Conservation (phyloP, 2,113 vertebrate species). For the Cochlearius cochlearius region DNA sequence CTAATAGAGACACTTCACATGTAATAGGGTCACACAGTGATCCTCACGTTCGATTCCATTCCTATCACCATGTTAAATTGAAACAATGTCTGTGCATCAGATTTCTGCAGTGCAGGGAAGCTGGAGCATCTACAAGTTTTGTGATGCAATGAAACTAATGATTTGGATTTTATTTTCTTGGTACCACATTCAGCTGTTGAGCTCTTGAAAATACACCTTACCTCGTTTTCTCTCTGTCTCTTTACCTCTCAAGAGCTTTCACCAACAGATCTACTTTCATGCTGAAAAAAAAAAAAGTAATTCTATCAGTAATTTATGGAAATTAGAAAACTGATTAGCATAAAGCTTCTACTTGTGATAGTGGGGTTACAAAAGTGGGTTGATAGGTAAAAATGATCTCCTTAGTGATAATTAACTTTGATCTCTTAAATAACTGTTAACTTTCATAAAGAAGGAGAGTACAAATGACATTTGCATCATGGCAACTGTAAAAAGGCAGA, state of each 20-base stretch:
- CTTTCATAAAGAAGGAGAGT: conserved; percentile 61
- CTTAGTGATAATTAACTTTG: conserved; percentile 76
- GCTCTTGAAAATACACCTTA: conserved; percentile 19
- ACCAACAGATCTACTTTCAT: conserved; percentile 63
- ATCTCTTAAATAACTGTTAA: conserved; percentile 74
- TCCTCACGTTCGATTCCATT: conserved; percentile 47
- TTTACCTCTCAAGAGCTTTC: conserved; percentile 60
- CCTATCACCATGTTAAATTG: conserved; percentile 56
- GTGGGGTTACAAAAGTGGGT: conserved; percentile 70
- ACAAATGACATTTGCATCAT: conserved; percentile 62
- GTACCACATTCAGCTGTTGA: conserved; percentile 18
- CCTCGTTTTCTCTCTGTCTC: conserved; percentile 37
- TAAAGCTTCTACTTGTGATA: conserved; percentile 71
- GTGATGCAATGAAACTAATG: conserved; percentile 11
- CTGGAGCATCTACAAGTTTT: conserved; percentile 2
- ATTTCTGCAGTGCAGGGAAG: conserved; percentile 30
- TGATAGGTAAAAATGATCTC: conserved; percentile 74
- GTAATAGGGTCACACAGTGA: conserved; percentile 65
- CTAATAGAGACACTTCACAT: conserved; percentile 58
- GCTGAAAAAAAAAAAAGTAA: conserved; percentile 13
- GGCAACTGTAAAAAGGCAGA: conserved; percentile 64
- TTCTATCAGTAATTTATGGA: conserved; percentile 72
- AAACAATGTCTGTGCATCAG: conserved; percentile 38
- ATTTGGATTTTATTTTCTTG: conserved; percentile 30
- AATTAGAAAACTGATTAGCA: conserved; percentile 72